These are phyloP conservation scores for Thalassoma bifasciatum DNA, from an alignment of 2,113 vertebrate genomes.

Conservation along the genomic window DNA sequence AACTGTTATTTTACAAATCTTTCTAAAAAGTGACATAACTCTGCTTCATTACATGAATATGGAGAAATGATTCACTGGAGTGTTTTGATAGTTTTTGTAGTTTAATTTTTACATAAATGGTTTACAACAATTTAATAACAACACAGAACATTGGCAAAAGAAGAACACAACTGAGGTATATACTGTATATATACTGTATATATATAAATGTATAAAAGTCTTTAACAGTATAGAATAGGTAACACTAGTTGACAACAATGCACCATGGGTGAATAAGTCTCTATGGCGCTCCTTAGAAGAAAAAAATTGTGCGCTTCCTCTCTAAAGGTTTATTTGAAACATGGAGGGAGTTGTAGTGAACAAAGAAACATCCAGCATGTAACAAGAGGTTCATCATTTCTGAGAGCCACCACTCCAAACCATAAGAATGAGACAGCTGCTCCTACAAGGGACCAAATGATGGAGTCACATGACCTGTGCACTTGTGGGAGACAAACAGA, in stretches of 20 bases:
- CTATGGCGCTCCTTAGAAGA: background rate
- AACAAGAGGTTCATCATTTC: background rate
- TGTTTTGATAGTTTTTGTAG: background rate
- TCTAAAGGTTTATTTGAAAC: background rate
- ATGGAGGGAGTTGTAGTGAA: background rate
- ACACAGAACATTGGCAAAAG: slow-evolving; percentile 13
- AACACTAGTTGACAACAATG: background rate
- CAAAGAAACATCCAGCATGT: slow-evolving; percentile 1
- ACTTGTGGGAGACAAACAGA: background rate
- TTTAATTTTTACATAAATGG: slow-evolving; percentile 19
- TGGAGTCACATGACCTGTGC: no score
- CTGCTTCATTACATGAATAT: background rate
- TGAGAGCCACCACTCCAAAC: background rate
- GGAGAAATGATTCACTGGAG: background rate
- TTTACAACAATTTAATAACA: slow-evolving; percentile 22
- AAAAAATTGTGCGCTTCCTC: background rate
- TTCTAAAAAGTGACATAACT: background rate
- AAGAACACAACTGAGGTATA: slow-evolving; percentile 3
- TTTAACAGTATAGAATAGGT: slow-evolving; percentile 8
- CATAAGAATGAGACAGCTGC: background rate
- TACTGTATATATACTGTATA: slow-evolving; percentile 9
- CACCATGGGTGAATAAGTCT: background rate
- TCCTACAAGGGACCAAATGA: background rate
- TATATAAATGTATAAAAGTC: slow-evolving; percentile 18
- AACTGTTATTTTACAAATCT: no score